phyloP scores from a whole-genome alignment of 2,797 vertebrate species.

The Rhincodon typus region DNA sequence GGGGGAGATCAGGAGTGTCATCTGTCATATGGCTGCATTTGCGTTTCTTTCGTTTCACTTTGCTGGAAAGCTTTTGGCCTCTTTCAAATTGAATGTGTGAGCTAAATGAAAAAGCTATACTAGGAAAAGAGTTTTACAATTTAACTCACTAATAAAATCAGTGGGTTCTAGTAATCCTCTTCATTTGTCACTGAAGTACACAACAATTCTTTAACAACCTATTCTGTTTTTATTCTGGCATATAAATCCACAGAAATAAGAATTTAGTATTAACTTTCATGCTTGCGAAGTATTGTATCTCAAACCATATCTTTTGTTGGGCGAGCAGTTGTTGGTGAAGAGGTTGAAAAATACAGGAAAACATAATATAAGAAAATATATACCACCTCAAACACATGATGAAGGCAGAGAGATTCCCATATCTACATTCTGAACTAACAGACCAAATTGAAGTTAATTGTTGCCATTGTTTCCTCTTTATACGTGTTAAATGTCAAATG shows the following conservation, averaged over 20 bases:
- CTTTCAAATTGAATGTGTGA: slow-evolving; percentile 82
- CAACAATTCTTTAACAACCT: slow-evolving; percentile 38
- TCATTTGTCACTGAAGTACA: slow-evolving; percentile 70
- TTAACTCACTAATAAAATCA: slow-evolving; percentile 73
- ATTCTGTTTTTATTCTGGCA: slow-evolving; percentile 53
- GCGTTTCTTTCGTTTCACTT: slow-evolving; percentile 96
- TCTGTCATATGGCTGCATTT: slow-evolving; percentile 77
- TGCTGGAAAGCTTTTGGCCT: slow-evolving; percentile 94
- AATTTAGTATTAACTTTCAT: not conserved
- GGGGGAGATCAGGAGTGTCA: slow-evolving; percentile 73
- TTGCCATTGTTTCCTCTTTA: not conserved
- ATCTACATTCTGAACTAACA: not conserved
- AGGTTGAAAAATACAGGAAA: not conserved
- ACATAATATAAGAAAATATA: not conserved
- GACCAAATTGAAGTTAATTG: not conserved
- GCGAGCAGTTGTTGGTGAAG: not conserved
- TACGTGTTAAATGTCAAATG: not conserved
- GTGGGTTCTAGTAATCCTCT: slow-evolving; percentile 79
- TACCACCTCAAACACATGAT: not conserved
- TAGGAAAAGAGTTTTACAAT: slow-evolving; percentile 70
- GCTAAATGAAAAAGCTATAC: slow-evolving; percentile 81
- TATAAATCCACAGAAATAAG: not conserved
- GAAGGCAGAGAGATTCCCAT: not conserved
- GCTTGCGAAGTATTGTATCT: not conserved
- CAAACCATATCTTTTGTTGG: not conserved